These are phyloP conservation scores for Eurystomus gularis DNA, from an alignment of 2,113 vertebrate species.

Conservation along the genomic window DNA sequence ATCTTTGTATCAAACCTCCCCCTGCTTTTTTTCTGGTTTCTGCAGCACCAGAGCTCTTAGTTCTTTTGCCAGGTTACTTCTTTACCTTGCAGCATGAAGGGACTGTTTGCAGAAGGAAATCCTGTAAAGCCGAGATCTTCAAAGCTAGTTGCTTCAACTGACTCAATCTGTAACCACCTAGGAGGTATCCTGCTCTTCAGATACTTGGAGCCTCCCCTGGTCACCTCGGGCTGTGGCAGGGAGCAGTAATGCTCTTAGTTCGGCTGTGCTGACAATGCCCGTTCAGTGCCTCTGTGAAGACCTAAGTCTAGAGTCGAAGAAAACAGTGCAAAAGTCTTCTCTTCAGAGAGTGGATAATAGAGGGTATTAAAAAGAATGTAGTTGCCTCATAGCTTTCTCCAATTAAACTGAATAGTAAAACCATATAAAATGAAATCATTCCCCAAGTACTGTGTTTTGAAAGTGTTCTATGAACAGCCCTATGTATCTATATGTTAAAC, in stretches of 20 bases:
- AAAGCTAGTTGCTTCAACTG: background rate
- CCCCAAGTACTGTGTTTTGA: background rate
- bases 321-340: background rate
- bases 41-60: background rate
- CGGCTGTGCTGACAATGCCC: background rate
- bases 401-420: background rate
- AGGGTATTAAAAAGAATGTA: background rate
- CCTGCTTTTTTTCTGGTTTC: background rate
- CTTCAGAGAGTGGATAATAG: background rate
- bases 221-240: background rate
- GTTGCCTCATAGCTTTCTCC: background rate
- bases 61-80: background rate
- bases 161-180: background rate
- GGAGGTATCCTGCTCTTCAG: background rate
- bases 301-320: background rate
- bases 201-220: background rate
- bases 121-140: background rate
- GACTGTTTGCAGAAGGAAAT: background rate
- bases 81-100: background rate
- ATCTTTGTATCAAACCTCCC: background rate
- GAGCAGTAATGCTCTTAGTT: background rate
- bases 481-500: background rate
- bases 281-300: rapidly evolving
- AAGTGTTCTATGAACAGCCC: background rate
- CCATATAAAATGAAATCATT: background rate